Percentiles rank a stretch among this genome's conserved stretches.
phyloP scores from a whole-genome alignment of 2,888 invertebrate genomes.

The Volucella bombylans region DNA sequence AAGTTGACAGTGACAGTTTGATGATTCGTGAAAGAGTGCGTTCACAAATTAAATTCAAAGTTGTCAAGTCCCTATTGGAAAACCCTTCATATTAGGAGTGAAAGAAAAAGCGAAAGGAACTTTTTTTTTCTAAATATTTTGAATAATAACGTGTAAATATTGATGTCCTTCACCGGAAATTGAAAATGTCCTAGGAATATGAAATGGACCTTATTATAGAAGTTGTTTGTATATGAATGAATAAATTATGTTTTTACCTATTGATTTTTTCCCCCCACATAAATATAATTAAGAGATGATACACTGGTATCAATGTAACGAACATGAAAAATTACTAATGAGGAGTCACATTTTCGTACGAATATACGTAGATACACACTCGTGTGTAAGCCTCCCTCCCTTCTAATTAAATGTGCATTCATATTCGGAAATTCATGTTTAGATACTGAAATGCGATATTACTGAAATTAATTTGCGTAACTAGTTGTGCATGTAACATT shows the following conservation, averaged over 20 bases:
- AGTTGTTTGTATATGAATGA: conserved; percentile 16
- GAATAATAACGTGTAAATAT: too few species aligned
- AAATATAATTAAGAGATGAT: conserved; percentile 38
- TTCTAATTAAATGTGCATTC: neutral
- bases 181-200: neutral
- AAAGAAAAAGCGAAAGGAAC: too few species aligned
- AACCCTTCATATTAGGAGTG: too few species aligned
- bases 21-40: too few species aligned
- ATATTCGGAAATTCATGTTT: neutral
- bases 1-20: too few species aligned
- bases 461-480: too few species aligned
- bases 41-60: too few species aligned
- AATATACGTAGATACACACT: conserved; percentile 9
- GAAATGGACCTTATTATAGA: conserved; percentile 11
- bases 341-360: neutral
- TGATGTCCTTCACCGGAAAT: neutral
- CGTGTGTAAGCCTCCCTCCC: neutral
- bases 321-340: conserved; percentile 20
- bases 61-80: too few species aligned
- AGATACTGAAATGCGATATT: neutral
- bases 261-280: conserved; percentile 39
- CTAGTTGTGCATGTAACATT: too few species aligned
- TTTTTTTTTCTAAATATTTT: too few species aligned
- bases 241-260: conserved; percentile 52
- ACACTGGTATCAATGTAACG: conserved; percentile 16